These are phyloP conservation scores for Pristionchus exspectatus DNA, from an alignment of 2,888 invertebrate species.

Conservation along the genomic window DNA sequence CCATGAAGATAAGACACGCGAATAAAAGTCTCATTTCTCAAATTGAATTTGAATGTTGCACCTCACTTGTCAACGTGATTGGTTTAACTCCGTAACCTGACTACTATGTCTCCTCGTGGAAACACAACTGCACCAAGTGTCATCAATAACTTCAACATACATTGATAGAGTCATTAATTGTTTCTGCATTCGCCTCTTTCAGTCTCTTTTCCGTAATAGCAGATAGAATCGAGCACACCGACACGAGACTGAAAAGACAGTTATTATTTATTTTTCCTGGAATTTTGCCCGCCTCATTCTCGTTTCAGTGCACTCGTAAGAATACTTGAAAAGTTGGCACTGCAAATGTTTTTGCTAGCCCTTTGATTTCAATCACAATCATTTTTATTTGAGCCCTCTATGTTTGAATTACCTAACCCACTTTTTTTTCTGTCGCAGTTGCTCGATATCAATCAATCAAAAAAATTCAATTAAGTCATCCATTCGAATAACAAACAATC, in stretches of 20 bases:
- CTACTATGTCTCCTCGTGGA: not conserved
- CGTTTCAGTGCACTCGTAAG: not conserved
- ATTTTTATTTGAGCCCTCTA: no score
- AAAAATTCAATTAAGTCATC: not conserved
- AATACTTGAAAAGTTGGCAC: not conserved
- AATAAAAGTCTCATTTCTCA: no score
- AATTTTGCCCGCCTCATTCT: not conserved
- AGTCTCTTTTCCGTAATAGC: conserved; percentile 33
- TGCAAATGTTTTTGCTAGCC: no score
- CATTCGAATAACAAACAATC: not conserved
- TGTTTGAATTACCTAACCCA: no score
- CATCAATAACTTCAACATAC: not conserved
- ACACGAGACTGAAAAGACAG: not conserved
- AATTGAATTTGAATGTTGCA: no score
- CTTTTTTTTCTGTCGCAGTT: not conserved
- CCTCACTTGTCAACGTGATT: not conserved
- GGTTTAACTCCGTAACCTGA: not conserved
- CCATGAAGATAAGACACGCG: no score
- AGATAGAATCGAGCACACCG: not conserved
- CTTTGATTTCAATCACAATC: not conserved
- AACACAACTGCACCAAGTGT: not conserved
- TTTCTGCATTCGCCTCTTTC: conserved; percentile 18
- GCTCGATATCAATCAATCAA: not conserved
- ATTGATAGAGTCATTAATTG: not conserved
- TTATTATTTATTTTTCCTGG: not conserved